phyloP scores from a whole-genome alignment of 1,140 invertebrate genomes.

The Mamestra configurata region DNA sequence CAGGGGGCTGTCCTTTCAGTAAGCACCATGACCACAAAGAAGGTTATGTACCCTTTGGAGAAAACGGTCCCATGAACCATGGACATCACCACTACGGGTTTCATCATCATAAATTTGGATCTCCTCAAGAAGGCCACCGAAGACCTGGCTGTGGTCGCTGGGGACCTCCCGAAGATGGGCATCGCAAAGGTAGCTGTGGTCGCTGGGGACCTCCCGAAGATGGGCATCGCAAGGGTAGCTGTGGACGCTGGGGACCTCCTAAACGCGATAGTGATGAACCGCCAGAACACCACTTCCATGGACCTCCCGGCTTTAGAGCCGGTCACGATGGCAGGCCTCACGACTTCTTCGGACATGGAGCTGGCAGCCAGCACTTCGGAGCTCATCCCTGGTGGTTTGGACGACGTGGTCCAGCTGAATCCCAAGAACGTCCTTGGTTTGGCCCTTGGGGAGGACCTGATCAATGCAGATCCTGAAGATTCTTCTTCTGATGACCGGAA shows the following conservation, averaged over 20 bases:
- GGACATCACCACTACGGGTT: not conserved
- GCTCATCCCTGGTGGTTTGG: not conserved
- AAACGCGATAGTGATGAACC: not conserved
- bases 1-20: not conserved
- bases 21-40: not conserved
- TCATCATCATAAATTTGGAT: not conserved
- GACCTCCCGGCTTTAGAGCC: not conserved
- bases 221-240: not conserved
- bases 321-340: not conserved
- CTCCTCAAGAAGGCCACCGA: too few relatives aligned
- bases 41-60: not conserved
- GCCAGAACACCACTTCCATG: not conserved
- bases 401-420: not conserved
- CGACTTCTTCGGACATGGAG: too few relatives aligned
- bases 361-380: not conserved
- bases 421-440: not conserved
- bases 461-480: not conserved
- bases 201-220: conserved; percentile 1
- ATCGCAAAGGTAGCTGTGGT: too few relatives aligned
- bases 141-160: too few relatives aligned
- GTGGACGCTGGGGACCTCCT: not conserved
- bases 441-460: not conserved
- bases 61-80: not conserved
- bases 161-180: too few relatives aligned
- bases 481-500: too few relatives aligned